phyloP scores from a whole-genome alignment of 2,888 invertebrate species.

The Blastobasis lacticolella region DNA sequence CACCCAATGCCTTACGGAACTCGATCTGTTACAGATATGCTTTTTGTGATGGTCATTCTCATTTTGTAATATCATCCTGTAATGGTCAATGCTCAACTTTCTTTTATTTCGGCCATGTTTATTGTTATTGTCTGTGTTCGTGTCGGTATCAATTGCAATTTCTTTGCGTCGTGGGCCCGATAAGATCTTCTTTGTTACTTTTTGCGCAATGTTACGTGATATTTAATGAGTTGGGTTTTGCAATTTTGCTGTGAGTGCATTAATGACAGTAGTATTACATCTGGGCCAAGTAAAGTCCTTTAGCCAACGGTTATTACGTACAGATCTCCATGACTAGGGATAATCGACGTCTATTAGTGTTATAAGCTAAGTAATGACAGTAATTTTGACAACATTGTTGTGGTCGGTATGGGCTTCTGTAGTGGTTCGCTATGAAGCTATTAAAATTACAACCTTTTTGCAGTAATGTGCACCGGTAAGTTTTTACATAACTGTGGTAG shows the following conservation, averaged over 20 bases:
- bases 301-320: not conserved
- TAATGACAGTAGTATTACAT: not conserved
- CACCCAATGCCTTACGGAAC: constrained; percentile 33
- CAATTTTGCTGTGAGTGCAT: not conserved
- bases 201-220: too few relatives aligned
- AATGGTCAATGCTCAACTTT: not conserved
- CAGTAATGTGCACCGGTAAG: too few relatives aligned
- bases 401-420: too few relatives aligned
- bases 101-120: not conserved
- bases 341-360: not conserved
- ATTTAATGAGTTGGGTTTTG: too few relatives aligned
- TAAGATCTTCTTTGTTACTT: too few relatives aligned
- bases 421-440: too few relatives aligned
- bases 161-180: too few relatives aligned
- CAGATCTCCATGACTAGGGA: not conserved
- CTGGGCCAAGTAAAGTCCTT: not conserved
- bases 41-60: constrained; percentile 27
- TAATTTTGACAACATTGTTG: not conserved
- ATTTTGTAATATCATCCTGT: constrained; percentile 13
- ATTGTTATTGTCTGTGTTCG: not conserved
- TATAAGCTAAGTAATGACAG: constrained; percentile 5
- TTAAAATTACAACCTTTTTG: too few relatives aligned
- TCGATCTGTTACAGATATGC: constrained; percentile 47
- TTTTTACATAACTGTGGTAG: too few relatives aligned
- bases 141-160: not conserved